Percentiles rank a stretch among this genome's conserved stretches.
phyloP scores from a whole-genome alignment of 1,140 invertebrate genomes.

The Spodoptera litura region DNA sequence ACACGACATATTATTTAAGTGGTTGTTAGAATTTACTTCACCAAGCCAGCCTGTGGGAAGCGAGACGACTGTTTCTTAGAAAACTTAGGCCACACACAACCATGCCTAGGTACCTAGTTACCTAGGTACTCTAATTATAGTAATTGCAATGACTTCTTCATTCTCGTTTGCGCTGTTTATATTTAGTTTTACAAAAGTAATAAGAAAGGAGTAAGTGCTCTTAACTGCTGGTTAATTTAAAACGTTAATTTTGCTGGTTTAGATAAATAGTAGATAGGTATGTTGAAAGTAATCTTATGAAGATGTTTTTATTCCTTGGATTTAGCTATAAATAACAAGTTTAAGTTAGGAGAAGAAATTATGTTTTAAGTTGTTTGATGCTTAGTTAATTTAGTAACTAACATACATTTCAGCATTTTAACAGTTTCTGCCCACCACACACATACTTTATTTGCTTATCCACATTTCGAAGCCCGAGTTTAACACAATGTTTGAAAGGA shows the following conservation, averaged over 20 bases:
- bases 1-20: constrained; percentile 31
- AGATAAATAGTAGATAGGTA: neutral
- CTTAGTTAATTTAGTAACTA: too few species aligned
- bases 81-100: constrained; percentile 20
- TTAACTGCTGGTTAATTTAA: neutral
- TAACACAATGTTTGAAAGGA: too few species aligned
- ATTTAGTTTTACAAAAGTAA: constrained; percentile 10
- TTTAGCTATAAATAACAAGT: too few species aligned
- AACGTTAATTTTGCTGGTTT: neutral
- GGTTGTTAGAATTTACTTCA: constrained; percentile 24
- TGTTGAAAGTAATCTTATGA: neutral
- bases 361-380: too few species aligned
- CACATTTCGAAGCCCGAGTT: too few species aligned
- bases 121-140: constrained; percentile 27
- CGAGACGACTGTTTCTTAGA: neutral
- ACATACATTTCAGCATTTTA: too few species aligned
- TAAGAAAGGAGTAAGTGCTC: constrained; percentile 6
- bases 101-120: neutral
- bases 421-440: too few species aligned
- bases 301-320: neutral
- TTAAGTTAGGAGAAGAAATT: too few species aligned
- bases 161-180: neutral
- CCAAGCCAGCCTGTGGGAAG: constrained; percentile 13
- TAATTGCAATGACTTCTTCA: constrained; percentile 29
- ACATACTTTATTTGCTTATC: too few species aligned